phyloP scores from a whole-genome alignment of 35 echinoderm and acorn worm genomes.

The Ophioderma brevispina region DNA sequence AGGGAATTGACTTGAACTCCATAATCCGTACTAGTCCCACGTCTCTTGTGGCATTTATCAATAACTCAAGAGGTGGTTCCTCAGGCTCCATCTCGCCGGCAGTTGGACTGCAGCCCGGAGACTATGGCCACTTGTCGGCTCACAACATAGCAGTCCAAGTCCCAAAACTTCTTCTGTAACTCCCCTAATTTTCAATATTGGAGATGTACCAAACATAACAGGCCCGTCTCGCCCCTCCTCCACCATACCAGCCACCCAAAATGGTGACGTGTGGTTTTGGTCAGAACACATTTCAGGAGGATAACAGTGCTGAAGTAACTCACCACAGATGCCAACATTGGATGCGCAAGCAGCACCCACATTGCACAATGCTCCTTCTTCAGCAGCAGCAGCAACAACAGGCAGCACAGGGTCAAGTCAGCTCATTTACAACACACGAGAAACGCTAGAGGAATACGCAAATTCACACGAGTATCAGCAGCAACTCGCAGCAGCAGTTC shows the following conservation, averaged over 20 bases:
- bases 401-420: slow-evolving; percentile 36
- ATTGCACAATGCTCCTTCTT: background rate
- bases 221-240: slow-evolving; percentile 24
- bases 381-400: slow-evolving; percentile 7
- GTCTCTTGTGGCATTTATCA: slow-evolving; percentile 95
- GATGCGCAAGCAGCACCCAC: background rate
- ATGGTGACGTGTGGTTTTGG: background rate
- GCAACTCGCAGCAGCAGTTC: slow-evolving; percentile 35
- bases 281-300: slow-evolving; percentile 16
- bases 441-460: slow-evolving; percentile 73
- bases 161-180: slow-evolving; percentile 45
- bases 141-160: slow-evolving; percentile 78
- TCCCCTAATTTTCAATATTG: background rate
- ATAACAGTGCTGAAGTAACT: slow-evolving; percentile 5
- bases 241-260: slow-evolving; percentile 75
- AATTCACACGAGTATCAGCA: slow-evolving; percentile 59
- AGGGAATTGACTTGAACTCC: slow-evolving; percentile 84
- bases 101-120: slow-evolving; percentile 69
- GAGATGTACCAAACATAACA: background rate
- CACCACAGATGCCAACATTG: slow-evolving; percentile 45
- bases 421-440: slow-evolving; percentile 78
- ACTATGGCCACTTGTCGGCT: slow-evolving; percentile 93
- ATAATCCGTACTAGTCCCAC: slow-evolving; percentile 97
- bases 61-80: slow-evolving; percentile 87
- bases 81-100: slow-evolving; percentile 91